Conservation (phyloP, 2,888 invertebrate species). For the Heliconius charithonia region DNA sequence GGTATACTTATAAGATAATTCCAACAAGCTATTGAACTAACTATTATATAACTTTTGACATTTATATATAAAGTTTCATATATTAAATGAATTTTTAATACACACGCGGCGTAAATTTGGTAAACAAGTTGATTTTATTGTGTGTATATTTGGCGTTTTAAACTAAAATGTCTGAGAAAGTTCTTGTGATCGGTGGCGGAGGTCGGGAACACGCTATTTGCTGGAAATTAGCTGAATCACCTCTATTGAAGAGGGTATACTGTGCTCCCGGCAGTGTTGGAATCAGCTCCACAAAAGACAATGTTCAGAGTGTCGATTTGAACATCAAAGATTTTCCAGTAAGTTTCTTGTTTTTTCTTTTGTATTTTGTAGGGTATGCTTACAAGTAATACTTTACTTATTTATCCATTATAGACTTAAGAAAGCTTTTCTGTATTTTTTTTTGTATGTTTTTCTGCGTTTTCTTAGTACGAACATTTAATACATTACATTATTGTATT, state of each 20-base stretch:
- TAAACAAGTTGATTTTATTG: slow-evolving; percentile 43
- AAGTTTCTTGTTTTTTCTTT: slow-evolving; percentile 59
- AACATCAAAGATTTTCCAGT: slow-evolving; percentile 88
- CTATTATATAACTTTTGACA: slow-evolving; percentile 5
- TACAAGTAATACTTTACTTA: neutral
- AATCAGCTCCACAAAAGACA: slow-evolving; percentile 86
- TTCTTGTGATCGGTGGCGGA: slow-evolving; percentile 95
- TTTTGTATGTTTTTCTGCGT: too few relatives aligned
- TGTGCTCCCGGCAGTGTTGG: slow-evolving; percentile 96
- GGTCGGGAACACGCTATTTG: slow-evolving; percentile 98
- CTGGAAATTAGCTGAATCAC: slow-evolving; percentile 95
- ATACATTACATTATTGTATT: too few relatives aligned
- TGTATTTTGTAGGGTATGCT: neutral
- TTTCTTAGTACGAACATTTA: too few relatives aligned
- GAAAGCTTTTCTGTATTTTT: neutral
- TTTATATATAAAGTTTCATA: slow-evolving; percentile 22
- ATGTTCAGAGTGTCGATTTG: slow-evolving; percentile 86
- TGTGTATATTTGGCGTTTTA: slow-evolving; percentile 22
- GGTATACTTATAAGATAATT: slow-evolving; percentile 17
- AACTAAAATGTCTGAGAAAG: slow-evolving; percentile 76
- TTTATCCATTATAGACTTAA: neutral
- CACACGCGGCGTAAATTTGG: slow-evolving; percentile 45
- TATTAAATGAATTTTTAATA: slow-evolving; percentile 25
- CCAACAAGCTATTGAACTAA: slow-evolving; percentile 11
- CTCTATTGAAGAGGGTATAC: slow-evolving; percentile 87